Conservation (phyloP, 2,797 vertebrate species). For the Naso thynnoides region DNA sequence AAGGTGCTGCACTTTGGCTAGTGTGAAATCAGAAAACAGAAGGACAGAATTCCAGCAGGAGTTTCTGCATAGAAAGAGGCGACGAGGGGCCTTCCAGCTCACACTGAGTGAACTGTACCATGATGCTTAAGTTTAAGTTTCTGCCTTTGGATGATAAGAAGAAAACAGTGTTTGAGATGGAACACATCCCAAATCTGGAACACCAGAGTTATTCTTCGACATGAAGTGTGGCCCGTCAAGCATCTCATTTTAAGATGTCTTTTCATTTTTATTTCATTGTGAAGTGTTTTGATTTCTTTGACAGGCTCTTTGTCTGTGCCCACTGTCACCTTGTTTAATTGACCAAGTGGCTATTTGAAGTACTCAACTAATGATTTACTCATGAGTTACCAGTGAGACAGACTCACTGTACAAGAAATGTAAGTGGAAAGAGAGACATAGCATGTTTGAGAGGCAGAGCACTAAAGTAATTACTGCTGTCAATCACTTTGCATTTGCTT, state of each 20-base stretch:
- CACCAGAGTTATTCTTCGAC: not conserved
- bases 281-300: slow-evolving; percentile 1
- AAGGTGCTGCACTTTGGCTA: slow-evolving; percentile 36
- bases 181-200: not conserved
- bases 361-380: slow-evolving; percentile 30
- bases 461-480: slow-evolving; percentile 57
- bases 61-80: not conserved
- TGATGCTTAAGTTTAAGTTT: not conserved
- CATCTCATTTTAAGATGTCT: not conserved
- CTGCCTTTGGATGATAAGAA: not conserved
- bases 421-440: slow-evolving; percentile 7
- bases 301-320: not conserved
- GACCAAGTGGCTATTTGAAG: slow-evolving; percentile 3
- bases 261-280: not conserved
- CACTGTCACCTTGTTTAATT: slow-evolving; percentile 11
- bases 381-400: slow-evolving; percentile 11
- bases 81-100: not conserved
- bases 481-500: slow-evolving; percentile 60
- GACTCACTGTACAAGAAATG: slow-evolving; percentile 10
- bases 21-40: slow-evolving; percentile 16
- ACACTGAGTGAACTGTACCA: not conserved
- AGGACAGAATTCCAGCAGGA: not conserved
- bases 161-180: not conserved
- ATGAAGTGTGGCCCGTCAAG: not conserved
- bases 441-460: slow-evolving; percentile 15